phyloP scores from a whole-genome alignment of 2,113 vertebrate species.

The Accipiter virgatus region DNA sequence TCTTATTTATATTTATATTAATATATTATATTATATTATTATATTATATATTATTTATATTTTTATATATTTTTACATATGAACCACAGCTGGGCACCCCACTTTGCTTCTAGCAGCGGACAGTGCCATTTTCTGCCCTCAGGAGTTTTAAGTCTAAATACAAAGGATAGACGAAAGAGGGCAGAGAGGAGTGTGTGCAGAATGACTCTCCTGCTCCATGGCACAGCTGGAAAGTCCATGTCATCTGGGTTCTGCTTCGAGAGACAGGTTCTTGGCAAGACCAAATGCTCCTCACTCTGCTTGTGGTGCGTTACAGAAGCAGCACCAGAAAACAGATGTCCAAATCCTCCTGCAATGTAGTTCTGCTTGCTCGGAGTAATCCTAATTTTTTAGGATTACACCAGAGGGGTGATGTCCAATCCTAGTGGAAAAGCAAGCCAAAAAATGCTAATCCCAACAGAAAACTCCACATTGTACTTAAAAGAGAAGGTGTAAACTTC shows the following conservation, averaged over 20 bases:
- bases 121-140: neutral
- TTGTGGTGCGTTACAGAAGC: neutral
- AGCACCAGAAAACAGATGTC: neutral
- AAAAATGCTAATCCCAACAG: neutral
- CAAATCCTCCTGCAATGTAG: neutral
- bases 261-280: neutral
- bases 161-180: neutral
- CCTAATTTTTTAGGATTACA: neutral
- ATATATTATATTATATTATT: too few species aligned
- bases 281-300: neutral
- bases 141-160: neutral
- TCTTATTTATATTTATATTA: neutral
- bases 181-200: accelerated
- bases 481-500: neutral
- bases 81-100: neutral
- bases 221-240: neutral
- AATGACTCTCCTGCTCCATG: neutral
- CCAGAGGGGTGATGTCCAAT: neutral
- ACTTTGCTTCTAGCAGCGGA: neutral
- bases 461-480: neutral
- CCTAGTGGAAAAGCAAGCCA: conserved; percentile 6
- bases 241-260: neutral
- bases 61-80: too few species aligned
- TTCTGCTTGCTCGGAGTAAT: neutral
- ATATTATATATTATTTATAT: too few species aligned